phyloP scores from a whole-genome alignment of 2,113 vertebrate species.

The Gambusia affinis region DNA sequence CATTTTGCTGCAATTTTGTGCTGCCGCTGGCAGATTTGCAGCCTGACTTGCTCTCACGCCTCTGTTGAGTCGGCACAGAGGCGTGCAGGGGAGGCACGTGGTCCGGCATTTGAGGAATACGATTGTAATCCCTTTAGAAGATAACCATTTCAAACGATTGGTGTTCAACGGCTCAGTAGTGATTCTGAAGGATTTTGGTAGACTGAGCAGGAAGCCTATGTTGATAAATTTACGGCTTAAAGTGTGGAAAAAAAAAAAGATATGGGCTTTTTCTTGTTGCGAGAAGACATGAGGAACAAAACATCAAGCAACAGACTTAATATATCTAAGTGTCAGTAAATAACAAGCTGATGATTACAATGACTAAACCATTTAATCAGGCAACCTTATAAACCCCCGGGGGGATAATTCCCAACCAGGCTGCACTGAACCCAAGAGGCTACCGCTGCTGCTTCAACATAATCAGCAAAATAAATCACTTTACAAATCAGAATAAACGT shows the following conservation, averaged over 20 bases:
- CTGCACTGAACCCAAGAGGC: not conserved
- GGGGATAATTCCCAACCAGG: not conserved
- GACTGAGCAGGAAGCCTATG: slow-evolving; percentile 7
- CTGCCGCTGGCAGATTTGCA: no score
- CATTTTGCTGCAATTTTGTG: no score
- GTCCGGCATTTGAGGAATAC: slow-evolving; percentile 10
- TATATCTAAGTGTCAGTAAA: not conserved
- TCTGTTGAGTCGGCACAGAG: not conserved
- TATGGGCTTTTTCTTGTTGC: not conserved
- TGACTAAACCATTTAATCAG: slow-evolving; percentile 6
- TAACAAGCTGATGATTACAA: not conserved
- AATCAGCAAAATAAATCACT: slow-evolving; percentile 1
- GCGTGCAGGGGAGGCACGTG: not conserved
- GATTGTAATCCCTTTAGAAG: slow-evolving; percentile 28
- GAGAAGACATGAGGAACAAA: not conserved
- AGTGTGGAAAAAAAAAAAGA: not conserved
- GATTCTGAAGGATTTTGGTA: slow-evolving; percentile 11
- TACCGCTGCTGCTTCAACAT: not conserved
- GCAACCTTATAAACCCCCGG: not conserved
- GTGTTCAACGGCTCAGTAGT: slow-evolving; percentile 17
- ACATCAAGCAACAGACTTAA: not conserved
- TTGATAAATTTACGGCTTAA: not conserved
- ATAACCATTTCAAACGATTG: slow-evolving; percentile 33
- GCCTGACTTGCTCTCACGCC: no score
- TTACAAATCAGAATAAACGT: not conserved